A percentile compares a stretch with the other conserved stretches of the same genome.
Evolutionary conservation across 2,797 vertebrate genomes (phyloP).

Genomic region (Oreonectes daqikongensis): DNA sequence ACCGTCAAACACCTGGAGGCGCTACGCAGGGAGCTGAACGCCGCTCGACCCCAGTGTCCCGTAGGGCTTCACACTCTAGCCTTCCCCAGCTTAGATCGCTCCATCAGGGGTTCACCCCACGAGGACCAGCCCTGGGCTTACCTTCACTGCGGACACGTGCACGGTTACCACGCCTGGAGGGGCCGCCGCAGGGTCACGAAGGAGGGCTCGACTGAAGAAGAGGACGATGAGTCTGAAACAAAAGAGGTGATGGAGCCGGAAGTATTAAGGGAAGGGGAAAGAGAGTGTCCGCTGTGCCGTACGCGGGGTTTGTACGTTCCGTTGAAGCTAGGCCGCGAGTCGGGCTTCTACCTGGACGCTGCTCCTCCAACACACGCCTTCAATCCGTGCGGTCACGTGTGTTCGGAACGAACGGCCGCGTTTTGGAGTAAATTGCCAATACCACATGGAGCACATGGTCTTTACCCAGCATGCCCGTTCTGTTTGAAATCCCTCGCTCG

Average conservation of each 20-base stretch:
- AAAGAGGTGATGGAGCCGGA: slow-evolving; percentile 31
- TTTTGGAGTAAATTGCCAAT: slow-evolving; percentile 92
- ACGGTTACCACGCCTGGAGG: slow-evolving; percentile 92
- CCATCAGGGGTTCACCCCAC: slow-evolving; percentile 73
- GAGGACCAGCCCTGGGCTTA: slow-evolving; percentile 94
- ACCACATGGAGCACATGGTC: slow-evolving; percentile 89
- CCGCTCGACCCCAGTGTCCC: slow-evolving; percentile 90
- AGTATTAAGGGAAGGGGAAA: slow-evolving; percentile 66
- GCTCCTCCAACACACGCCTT: slow-evolving; percentile 90
- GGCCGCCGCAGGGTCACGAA: slow-evolving; percentile 78
- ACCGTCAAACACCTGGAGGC: slow-evolving; percentile 90
- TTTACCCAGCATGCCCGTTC: slow-evolving; percentile 92
- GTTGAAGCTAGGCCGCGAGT: slow-evolving; percentile 92
- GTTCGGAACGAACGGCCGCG: slow-evolving; percentile 88
- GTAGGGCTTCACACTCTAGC: slow-evolving; percentile 93
- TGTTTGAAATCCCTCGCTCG: slow-evolving; percentile 87
- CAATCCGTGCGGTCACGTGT: slow-evolving; percentile 91
- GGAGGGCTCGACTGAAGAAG: slow-evolving; percentile 69
- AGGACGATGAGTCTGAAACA: slow-evolving; percentile 6
- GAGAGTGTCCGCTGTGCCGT: slow-evolving; percentile 95
- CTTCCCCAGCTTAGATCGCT: slow-evolving; percentile 90
- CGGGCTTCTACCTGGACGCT: slow-evolving; percentile 90
- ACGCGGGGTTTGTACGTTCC: slow-evolving; percentile 89
- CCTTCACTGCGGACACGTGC: slow-evolving; percentile 91
- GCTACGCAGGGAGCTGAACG: slow-evolving; percentile 90